Conservation (phyloP, 2,113 vertebrate species). For the Equus quagga region DNA sequence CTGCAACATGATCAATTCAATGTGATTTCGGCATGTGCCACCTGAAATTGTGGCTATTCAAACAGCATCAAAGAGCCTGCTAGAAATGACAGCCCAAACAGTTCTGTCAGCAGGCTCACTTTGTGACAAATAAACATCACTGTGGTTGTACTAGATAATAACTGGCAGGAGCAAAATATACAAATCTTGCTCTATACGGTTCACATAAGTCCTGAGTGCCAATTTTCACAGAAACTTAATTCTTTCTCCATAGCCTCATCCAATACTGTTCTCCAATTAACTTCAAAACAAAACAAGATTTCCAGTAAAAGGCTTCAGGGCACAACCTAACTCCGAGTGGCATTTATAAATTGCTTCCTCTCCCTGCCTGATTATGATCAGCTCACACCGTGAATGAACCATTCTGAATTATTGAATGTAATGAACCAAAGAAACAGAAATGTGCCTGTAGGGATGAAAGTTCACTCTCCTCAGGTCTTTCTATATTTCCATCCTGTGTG, state of each 20-base stretch:
- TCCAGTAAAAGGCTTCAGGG: slow-evolving; percentile 54
- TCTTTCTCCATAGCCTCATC: slow-evolving; percentile 38
- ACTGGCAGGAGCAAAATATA: not conserved
- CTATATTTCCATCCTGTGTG: slow-evolving; percentile 41
- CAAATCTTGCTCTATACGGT: not conserved
- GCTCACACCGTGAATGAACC: slow-evolving; percentile 62
- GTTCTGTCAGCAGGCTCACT: not conserved
- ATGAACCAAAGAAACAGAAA: slow-evolving; percentile 73
- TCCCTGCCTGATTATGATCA: slow-evolving; percentile 43
- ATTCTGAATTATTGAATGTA: slow-evolving; percentile 58
- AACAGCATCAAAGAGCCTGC: not conserved
- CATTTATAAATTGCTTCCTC: slow-evolving; percentile 63
- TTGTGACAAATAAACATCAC: not conserved
- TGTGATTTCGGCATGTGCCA: not conserved
- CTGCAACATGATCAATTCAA: not conserved
- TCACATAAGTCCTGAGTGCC: not conserved
- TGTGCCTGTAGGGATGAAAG: slow-evolving; percentile 51
- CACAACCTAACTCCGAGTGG: slow-evolving; percentile 47
- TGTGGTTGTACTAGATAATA: not conserved
- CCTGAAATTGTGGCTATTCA: slow-evolving; percentile 11
- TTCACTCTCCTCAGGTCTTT: slow-evolving; percentile 51
- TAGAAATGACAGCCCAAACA: not conserved
- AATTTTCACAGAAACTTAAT: slow-evolving; percentile 61
- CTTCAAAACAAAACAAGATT: slow-evolving; percentile 68
- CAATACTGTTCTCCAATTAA: slow-evolving; percentile 63